Evolutionary conservation across 2,888 invertebrate species (phyloP).

Genomic region (Aricia artaxerxes): DNA sequence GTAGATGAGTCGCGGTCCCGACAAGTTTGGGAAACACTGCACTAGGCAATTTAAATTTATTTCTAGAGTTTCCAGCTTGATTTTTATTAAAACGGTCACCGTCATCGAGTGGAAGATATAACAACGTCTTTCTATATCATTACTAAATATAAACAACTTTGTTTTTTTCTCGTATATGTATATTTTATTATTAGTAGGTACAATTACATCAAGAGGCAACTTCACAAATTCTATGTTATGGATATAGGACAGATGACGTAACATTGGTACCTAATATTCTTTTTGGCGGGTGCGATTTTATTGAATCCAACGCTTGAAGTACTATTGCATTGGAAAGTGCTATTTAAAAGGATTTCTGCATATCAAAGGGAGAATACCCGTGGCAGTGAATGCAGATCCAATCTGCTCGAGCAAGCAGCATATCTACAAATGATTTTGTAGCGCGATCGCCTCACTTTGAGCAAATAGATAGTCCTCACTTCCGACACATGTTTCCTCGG

Average conservation of each 20-base stretch:
- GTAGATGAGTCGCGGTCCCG: no score
- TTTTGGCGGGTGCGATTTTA: constrained; percentile 27
- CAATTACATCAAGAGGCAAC: neutral
- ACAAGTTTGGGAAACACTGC: no score
- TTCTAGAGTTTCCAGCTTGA: no score
- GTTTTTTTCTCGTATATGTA: no score
- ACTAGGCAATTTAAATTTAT: no score
- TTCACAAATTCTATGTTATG: neutral
- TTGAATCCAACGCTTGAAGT: constrained; percentile 31
- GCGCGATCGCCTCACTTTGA: constrained; percentile 67
- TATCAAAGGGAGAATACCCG: constrained; percentile 35
- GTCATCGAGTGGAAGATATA: no score
- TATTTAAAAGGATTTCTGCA: constrained; percentile 33
- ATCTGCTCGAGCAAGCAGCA: constrained; percentile 45
- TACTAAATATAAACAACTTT: no score
- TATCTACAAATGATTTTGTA: constrained; percentile 68
- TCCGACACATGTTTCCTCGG: constrained; percentile 78
- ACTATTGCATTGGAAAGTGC: constrained; percentile 30
- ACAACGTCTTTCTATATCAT: no score
- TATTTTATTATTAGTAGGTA: no score
- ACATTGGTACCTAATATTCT: neutral
- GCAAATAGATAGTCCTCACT: constrained; percentile 77
- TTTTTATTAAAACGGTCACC: no score
- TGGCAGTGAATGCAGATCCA: constrained; percentile 41
- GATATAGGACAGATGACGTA: neutral